phyloP scores from a whole-genome alignment of 2,888 invertebrate genomes.

The Dioctria rufipes region DNA sequence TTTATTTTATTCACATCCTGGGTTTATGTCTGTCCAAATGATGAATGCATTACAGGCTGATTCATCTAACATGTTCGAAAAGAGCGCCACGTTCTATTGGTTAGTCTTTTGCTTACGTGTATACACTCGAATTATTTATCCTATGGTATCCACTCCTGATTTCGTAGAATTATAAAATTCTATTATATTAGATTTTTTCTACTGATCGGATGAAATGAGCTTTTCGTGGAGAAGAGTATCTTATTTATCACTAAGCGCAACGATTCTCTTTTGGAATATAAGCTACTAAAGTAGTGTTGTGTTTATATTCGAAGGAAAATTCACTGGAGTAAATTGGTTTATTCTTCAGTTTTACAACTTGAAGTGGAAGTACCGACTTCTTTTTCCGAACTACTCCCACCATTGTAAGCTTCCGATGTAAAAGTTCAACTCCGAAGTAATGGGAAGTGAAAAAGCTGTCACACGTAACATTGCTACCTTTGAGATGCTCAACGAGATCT shows the following conservation, averaged over 20 bases:
- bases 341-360: not conserved
- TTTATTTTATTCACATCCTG: slow-evolving; percentile 12
- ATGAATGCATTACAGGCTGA: slow-evolving; percentile 1
- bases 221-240: not conserved
- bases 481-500: not conserved
- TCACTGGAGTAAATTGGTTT: slow-evolving; percentile 16
- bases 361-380: not conserved
- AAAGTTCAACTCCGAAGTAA: not conserved
- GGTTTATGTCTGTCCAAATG: slow-evolving; percentile 4
- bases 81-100: not conserved
- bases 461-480: not conserved
- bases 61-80: not conserved
- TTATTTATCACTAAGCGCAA: not conserved
- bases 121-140: slow-evolving; percentile 2
- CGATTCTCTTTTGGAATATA: slow-evolving; percentile 6
- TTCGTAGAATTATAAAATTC: not conserved
- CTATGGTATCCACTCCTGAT: slow-evolving; percentile 2
- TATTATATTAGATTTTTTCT: not conserved
- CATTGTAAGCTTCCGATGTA: too few species aligned
- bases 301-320: slow-evolving; percentile 16
- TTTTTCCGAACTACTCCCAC: slow-evolving; percentile 9
- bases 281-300: slow-evolving; percentile 16
- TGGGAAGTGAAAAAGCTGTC: too few species aligned
- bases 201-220: not conserved
- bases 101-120: not conserved